phyloP scores from a whole-genome alignment of 2,113 vertebrate species.

The Centrocercus urophasianus region DNA sequence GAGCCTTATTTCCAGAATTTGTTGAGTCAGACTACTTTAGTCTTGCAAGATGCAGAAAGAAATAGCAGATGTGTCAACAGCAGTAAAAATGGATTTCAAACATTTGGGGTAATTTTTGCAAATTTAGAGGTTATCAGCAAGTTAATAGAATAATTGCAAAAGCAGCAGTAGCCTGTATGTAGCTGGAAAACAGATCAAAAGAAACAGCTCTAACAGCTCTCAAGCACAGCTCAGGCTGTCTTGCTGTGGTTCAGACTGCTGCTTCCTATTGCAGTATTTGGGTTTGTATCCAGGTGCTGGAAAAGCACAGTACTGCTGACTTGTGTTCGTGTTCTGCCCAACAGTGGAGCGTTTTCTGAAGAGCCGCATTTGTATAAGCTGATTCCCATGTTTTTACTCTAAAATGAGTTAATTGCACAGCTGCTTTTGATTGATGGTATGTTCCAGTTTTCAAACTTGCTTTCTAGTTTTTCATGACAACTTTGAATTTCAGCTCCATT shows the following conservation, averaged over 20 bases:
- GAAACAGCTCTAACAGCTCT: fast-evolving
- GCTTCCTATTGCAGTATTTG: not conserved
- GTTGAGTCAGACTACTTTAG: not conserved
- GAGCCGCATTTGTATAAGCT: not conserved
- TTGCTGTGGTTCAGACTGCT: not conserved
- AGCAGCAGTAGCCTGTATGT: fast-evolving
- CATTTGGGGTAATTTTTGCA: not conserved
- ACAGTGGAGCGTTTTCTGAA: not conserved
- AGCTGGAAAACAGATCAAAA: not conserved
- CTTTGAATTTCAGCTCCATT: not conserved
- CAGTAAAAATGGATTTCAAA: not conserved
- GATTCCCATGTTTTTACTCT: not conserved
- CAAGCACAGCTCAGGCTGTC: fast-evolving
- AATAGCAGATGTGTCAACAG: not conserved
- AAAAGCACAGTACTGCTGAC: not conserved
- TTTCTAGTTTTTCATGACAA: not conserved
- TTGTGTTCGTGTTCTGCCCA: not conserved
- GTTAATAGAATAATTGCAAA: not conserved
- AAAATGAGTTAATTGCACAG: not conserved
- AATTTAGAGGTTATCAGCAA: not conserved
- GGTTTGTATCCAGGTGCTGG: fast-evolving
- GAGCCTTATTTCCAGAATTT: not conserved
- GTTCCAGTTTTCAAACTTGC: not conserved
- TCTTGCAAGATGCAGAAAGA: not conserved
- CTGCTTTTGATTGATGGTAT: not conserved